These are phyloP conservation scores for Apaloderma vittatum DNA, from an alignment of 2,113 vertebrate species.

Conservation along the genomic window DNA sequence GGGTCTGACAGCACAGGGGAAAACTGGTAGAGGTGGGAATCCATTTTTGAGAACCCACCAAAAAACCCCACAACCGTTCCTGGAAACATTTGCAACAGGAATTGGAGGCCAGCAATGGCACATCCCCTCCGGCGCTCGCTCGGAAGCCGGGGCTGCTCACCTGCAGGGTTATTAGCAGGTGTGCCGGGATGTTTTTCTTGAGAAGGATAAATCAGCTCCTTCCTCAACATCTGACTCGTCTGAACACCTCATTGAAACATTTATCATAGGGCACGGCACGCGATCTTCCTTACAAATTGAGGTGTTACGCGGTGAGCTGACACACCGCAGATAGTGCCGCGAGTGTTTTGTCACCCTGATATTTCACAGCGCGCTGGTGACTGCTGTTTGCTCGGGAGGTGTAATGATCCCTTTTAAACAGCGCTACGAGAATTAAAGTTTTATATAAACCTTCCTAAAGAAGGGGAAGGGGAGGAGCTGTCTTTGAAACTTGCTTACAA, in stretches of 20 bases:
- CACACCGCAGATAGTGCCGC: rapidly evolving
- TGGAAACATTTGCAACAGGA: no score
- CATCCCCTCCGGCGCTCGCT: rapidly evolving
- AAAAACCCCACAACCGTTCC: neutral
- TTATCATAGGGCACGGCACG: neutral
- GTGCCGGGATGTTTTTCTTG: neutral
- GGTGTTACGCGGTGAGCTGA: neutral
- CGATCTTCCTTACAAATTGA: neutral
- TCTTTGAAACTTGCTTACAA: neutral
- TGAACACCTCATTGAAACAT: neutral
- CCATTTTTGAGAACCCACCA: rapidly evolving
- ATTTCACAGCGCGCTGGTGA: neutral
- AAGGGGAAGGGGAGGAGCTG: neutral
- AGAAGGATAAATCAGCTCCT: neutral
- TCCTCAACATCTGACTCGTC: neutral
- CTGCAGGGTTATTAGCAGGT: neutral
- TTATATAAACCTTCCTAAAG: constrained; percentile 3
- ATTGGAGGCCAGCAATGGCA: rapidly evolving
- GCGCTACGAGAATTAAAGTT: constrained; percentile 48
- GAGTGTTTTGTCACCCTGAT: neutral
- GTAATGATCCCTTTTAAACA: constrained; percentile 5
- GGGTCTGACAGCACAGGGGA: neutral
- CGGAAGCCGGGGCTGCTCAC: rapidly evolving
- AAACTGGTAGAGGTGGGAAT: neutral
- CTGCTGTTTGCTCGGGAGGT: constrained; percentile 13